Conservation (phyloP, 2,797 vertebrate species). For the Silurus lanzhouensis region DNA sequence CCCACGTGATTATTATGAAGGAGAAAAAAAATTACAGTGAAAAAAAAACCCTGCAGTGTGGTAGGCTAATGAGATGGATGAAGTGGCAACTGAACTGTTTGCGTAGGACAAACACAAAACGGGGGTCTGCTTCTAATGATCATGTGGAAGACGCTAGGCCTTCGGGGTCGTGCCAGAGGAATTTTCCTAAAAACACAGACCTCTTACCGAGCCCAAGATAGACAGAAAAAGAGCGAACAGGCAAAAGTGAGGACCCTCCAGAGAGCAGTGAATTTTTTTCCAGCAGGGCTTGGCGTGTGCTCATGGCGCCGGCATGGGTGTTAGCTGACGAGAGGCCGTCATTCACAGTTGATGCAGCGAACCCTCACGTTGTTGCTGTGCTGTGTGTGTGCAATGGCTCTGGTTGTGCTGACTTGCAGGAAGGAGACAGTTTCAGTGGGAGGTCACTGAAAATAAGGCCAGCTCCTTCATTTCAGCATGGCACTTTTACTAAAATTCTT, state of each 20-base stretch:
- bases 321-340: constrained; percentile 61
- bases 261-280: constrained; percentile 77
- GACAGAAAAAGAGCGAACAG: constrained; percentile 69
- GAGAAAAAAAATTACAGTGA: constrained; percentile 1
- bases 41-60: constrained; percentile 46
- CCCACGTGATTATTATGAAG: constrained; percentile 34
- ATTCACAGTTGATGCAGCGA: constrained; percentile 58
- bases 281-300: constrained; percentile 67
- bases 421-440: constrained; percentile 48
- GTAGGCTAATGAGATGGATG: constrained; percentile 70
- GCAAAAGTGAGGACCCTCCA: constrained; percentile 67
- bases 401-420: constrained; percentile 39
- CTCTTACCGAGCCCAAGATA: constrained; percentile 67
- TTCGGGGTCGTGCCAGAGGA: constrained; percentile 63
- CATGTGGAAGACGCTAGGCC: constrained; percentile 64
- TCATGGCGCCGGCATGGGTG: constrained; percentile 67
- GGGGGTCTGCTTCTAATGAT: constrained; percentile 69
- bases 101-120: constrained; percentile 72
- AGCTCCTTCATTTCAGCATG: constrained; percentile 42
- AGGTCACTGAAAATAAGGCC: constrained; percentile 29
- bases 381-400: constrained; percentile 34
- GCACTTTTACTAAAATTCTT: constrained; percentile 24
- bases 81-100: constrained; percentile 73
- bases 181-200: constrained; percentile 78
- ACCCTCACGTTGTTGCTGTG: constrained; percentile 46